Conservation (phyloP, 2,113 vertebrate genomes). For the Stigmatopora argus region DNA sequence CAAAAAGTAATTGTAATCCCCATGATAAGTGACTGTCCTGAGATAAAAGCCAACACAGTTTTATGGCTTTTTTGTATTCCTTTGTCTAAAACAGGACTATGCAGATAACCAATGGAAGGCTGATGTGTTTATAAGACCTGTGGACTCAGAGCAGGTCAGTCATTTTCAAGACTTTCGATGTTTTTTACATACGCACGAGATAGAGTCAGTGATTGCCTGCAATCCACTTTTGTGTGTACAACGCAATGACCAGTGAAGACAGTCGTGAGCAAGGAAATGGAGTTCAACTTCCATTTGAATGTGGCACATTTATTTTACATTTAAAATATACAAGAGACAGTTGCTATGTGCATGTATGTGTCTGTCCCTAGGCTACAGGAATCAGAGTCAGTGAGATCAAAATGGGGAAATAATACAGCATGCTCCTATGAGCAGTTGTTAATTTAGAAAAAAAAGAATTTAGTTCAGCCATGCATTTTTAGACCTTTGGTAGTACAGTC, state of each 20-base stretch:
- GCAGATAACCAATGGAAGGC: conserved; percentile 35
- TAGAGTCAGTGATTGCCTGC: neutral
- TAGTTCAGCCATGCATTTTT: conserved; percentile 4
- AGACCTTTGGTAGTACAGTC: neutral
- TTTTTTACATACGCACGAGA: neutral
- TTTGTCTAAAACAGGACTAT: conserved; percentile 45
- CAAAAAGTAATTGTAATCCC: no score
- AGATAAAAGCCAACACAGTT: no score
- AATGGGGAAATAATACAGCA: neutral
- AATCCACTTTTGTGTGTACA: neutral
- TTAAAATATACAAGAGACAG: neutral
- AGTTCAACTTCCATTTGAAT: neutral
- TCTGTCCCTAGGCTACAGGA: neutral
- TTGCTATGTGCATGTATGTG: neutral
- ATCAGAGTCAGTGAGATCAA: neutral
- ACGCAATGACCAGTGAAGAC: neutral
- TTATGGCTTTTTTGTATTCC: conserved; percentile 3
- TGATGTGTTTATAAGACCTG: conserved; percentile 51
- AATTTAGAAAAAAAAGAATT: neutral
- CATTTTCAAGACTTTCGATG: neutral
- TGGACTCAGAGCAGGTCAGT: conserved; percentile 61
- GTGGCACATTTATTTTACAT: neutral
- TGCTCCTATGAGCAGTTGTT: neutral
- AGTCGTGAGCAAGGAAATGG: neutral
- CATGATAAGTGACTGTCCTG: no score